phyloP scores from a whole-genome alignment of 2,888 invertebrate genomes.

The Venusia cambrica region DNA sequence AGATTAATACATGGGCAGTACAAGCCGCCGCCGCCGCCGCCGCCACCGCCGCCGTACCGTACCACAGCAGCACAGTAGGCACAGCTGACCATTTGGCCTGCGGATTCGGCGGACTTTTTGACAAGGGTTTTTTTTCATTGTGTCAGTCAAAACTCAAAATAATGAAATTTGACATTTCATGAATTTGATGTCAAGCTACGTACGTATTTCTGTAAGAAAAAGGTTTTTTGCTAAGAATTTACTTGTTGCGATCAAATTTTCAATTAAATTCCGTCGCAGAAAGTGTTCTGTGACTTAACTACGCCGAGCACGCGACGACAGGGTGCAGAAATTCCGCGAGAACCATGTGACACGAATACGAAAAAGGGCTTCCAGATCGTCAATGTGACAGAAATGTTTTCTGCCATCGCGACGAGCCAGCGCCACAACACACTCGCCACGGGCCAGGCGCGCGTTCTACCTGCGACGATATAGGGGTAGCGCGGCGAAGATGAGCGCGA shows the following conservation, averaged over 20 bases:
- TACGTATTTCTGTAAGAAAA: constrained; percentile 76
- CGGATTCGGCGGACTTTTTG: constrained; percentile 77
- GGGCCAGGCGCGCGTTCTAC: constrained; percentile 65
- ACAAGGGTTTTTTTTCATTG: constrained; percentile 78
- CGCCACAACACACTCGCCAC: constrained; percentile 61
- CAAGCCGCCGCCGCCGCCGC: too few relatives aligned
- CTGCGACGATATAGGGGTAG: constrained; percentile 69
- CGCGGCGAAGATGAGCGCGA: constrained; percentile 78
- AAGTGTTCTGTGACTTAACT: constrained; percentile 36
- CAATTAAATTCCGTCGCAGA: constrained; percentile 44
- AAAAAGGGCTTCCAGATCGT: constrained; percentile 78
- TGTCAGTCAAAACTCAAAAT: too few relatives aligned
- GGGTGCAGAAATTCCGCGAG: constrained; percentile 64
- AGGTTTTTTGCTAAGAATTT: constrained; percentile 57
- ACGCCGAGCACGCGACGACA: constrained; percentile 40
- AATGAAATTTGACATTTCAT: constrained; percentile 81
- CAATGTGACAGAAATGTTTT: constrained; percentile 82
- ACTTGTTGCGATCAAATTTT: constrained; percentile 49
- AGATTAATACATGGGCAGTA: too few relatives aligned
- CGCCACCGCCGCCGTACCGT: too few relatives aligned
- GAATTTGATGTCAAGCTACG: constrained; percentile 80
- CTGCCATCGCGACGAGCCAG: constrained; percentile 75
- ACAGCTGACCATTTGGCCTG: too few relatives aligned
- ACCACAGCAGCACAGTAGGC: too few relatives aligned
- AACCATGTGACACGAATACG: constrained; percentile 81